phyloP scores from a whole-genome alignment of 2,113 vertebrate genomes.

The Zingel zingel region DNA sequence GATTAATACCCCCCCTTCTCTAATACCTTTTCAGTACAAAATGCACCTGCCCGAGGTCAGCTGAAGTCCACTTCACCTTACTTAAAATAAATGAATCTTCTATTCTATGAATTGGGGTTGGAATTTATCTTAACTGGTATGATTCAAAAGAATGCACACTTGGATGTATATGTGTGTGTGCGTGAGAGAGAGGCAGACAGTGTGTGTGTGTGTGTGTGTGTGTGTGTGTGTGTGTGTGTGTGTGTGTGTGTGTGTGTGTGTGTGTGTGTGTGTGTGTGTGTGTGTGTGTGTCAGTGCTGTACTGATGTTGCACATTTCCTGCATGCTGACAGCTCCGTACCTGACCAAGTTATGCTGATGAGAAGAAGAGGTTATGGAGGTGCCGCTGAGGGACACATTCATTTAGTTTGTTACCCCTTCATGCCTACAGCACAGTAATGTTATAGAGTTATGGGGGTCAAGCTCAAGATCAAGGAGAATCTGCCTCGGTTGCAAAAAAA shows the following conservation, averaged over 20 bases:
- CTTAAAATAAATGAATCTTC: conserved; percentile 29
- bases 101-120: conserved; percentile 14
- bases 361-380: conserved; percentile 68
- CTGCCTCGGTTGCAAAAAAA: conserved; percentile 76
- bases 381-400: conserved; percentile 65
- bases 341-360: conserved; percentile 74
- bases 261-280: neutral
- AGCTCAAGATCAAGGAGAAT: conserved; percentile 77
- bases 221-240: neutral
- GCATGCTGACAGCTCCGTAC: conserved; percentile 59
- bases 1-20: conserved; percentile 79
- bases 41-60: conserved; percentile 64
- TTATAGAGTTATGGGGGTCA: conserved; percentile 79
- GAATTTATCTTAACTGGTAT: conserved; percentile 14
- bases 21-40: conserved; percentile 73
- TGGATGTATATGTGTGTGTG: neutral
- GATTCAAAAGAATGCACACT: neutral
- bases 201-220: neutral
- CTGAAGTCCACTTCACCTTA: conserved; percentile 21
- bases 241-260: neutral
- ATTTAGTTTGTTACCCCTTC: conserved; percentile 68
- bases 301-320: conserved; percentile 34
- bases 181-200: neutral
- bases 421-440: conserved; percentile 57
- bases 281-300: neutral